Conservation (phyloP, 2,797 vertebrate species). For the Ctenochaetus hawaiiensis region DNA sequence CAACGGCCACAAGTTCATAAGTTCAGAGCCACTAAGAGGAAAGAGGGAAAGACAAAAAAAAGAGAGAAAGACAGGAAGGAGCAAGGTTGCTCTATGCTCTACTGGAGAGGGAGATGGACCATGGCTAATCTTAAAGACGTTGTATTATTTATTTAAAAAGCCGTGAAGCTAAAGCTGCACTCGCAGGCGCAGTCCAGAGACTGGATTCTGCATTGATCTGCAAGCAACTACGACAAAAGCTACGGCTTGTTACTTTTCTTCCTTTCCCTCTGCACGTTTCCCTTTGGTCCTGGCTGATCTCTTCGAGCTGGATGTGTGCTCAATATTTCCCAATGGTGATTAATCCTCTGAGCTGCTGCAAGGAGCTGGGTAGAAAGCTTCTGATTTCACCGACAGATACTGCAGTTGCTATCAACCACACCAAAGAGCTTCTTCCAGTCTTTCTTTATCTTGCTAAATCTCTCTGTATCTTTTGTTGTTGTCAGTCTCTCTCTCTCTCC, state of each 20-base stretch:
- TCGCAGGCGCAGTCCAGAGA: constrained; percentile 74
- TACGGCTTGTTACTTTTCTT: constrained; percentile 68
- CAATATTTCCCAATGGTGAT: constrained; percentile 85
- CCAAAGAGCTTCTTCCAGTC: constrained; percentile 52
- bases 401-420: constrained; percentile 72
- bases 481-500: constrained; percentile 34
- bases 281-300: constrained; percentile 62
- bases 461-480: constrained; percentile 20
- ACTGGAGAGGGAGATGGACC: constrained; percentile 81
- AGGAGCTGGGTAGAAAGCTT: constrained; percentile 68
- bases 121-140: constrained; percentile 84
- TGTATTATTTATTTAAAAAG: constrained; percentile 89
- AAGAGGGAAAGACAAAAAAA: constrained; percentile 51
- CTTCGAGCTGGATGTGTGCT: constrained; percentile 76
- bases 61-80: constrained; percentile 63
- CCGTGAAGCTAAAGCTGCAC: constrained; percentile 77
- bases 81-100: constrained; percentile 70
- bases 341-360: constrained; percentile 77
- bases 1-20: constrained; percentile 77
- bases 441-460: constrained; percentile 41
- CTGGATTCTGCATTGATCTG: constrained; percentile 73
- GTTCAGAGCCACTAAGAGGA: constrained; percentile 68
- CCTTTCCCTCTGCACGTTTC: constrained; percentile 49
- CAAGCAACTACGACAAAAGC: constrained; percentile 69
- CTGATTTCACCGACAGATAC: constrained; percentile 77